Conservation (phyloP, 2,888 invertebrate species). For the Dicycla oo region DNA sequence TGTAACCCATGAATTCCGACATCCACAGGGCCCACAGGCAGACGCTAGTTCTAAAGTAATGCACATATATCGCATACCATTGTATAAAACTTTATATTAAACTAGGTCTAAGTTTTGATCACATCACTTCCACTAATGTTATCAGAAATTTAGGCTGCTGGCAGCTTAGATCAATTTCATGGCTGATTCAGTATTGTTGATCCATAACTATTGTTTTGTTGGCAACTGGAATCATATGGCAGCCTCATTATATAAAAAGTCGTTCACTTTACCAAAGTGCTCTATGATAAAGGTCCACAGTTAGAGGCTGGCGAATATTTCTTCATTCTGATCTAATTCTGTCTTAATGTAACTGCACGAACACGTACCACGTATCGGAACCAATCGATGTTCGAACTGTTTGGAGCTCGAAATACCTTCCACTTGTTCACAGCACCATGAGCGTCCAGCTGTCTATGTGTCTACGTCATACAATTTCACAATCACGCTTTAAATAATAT, state of each 20-base stretch:
- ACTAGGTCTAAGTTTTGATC: too few species aligned
- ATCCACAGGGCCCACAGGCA: too few species aligned
- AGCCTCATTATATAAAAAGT: not conserved
- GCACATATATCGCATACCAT: not conserved
- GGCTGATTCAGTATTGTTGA: too few species aligned
- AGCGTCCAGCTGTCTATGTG: conserved; percentile 75
- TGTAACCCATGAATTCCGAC: too few species aligned
- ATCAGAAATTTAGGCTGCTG: too few species aligned
- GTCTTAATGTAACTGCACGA: conserved; percentile 51
- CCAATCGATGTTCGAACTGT: conserved; percentile 57
- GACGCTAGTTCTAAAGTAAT: not conserved
- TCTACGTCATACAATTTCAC: conserved; percentile 75
- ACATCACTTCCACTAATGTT: too few species aligned
- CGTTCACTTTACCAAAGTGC: conserved; percentile 4
- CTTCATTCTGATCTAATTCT: conserved; percentile 43
- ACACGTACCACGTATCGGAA: conserved; percentile 36
- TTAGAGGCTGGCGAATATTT: conserved; percentile 35
- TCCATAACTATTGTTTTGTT: not conserved
- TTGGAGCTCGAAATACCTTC: conserved; percentile 71
- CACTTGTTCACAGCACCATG: conserved; percentile 70
- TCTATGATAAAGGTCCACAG: conserved; percentile 15
- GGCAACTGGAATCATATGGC: not conserved
- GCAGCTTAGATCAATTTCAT: too few species aligned
- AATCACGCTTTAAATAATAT: conserved; percentile 64
- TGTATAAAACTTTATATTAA: not conserved